Evolutionary conservation across 2,888 invertebrate genomes (phyloP).

Genomic region (Odontocerum albicorne): DNA sequence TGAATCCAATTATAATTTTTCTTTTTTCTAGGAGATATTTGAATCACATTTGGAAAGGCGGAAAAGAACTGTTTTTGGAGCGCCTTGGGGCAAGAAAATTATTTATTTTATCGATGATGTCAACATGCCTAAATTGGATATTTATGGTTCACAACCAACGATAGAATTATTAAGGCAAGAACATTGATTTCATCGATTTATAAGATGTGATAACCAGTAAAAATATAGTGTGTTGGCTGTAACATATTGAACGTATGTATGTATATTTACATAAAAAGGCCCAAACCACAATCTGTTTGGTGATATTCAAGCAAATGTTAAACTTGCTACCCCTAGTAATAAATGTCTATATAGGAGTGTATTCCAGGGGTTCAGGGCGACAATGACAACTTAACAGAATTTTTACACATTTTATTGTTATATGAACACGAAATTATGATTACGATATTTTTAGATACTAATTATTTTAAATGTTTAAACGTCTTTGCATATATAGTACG

Average conservation of each 20-base stretch:
- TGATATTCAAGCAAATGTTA: neutral
- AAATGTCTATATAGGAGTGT: neutral
- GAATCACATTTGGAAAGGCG: constrained; percentile 84
- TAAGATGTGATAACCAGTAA: no score
- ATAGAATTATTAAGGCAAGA: constrained; percentile 81
- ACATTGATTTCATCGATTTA: no score
- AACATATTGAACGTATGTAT: no score
- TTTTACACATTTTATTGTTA: no score
- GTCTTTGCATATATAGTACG: no score
- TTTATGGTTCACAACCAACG: constrained; percentile 90
- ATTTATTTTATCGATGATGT: constrained; percentile 89
- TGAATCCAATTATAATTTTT: neutral
- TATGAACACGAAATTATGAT: no score
- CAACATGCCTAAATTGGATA: constrained; percentile 86
- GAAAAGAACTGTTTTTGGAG: constrained; percentile 76
- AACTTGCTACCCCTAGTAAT: neutral
- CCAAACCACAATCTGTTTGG: neutral
- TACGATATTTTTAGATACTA: no score
- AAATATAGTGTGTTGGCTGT: no score
- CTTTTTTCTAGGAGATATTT: constrained; percentile 68
- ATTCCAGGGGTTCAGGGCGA: no score
- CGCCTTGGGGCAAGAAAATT: constrained; percentile 80
- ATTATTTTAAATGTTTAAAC: no score
- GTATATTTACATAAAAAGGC: no score
- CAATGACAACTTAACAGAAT: no score